Evolutionary conservation across 2,888 invertebrate species (phyloP).

Genomic region (Prosopocoilus inquinatus): DNA sequence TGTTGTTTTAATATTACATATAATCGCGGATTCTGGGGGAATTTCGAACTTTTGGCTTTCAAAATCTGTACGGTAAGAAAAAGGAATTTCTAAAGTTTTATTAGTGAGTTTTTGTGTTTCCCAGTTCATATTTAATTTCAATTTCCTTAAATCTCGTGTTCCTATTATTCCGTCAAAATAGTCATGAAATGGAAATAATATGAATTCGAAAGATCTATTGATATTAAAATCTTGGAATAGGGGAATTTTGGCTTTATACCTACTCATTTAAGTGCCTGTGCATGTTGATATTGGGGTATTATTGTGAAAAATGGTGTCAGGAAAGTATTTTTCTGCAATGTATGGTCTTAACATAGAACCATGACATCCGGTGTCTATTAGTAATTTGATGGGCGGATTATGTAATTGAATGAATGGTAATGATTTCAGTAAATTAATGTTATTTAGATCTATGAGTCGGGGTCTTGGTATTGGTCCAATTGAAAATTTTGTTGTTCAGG

Average conservation of each 20-base stretch:
- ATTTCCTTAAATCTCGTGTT: conserved; percentile 4
- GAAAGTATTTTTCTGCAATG: conserved; percentile 1
- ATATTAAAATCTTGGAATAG: conserved; percentile 5
- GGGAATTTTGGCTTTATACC: conserved; percentile 6
- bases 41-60: conserved; percentile 9
- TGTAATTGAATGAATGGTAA: background rate
- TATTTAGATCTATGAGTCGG: background rate
- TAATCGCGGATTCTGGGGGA: background rate
- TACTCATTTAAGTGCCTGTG: conserved; percentile 1
- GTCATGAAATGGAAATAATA: conserved; percentile 11
- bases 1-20: conserved; percentile 1
- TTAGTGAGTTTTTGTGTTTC: conserved; percentile 11
- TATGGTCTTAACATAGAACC: conserved; percentile 5
- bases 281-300: conserved; percentile 6
- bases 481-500: background rate
- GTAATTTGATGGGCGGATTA: background rate
- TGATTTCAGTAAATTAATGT: background rate
- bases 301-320: background rate
- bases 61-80: background rate
- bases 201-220: conserved; percentile 1
- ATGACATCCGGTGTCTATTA: conserved; percentile 6
- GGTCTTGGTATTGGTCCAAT: background rate
- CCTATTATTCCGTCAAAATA: conserved; percentile 18
- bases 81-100: background rate
- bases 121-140: conserved; percentile 9